These are phyloP conservation scores for Zelostemma sp. DNA, from an alignment of 1,140 invertebrate species.

Conservation along the genomic window DNA sequence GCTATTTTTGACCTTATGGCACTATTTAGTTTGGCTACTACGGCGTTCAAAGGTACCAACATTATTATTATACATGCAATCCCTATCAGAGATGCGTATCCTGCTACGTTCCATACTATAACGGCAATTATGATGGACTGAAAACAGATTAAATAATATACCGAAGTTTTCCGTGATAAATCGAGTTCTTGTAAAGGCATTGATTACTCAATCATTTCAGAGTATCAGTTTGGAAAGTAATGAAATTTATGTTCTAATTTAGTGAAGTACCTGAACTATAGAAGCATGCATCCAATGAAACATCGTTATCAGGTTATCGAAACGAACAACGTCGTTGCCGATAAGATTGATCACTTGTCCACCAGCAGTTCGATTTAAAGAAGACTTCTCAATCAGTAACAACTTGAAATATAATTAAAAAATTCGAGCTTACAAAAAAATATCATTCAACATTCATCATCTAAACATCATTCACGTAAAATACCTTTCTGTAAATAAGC, in stretches of 20 bases:
- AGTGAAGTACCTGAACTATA: not conserved
- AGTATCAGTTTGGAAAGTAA: no score
- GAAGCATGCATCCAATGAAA: constrained; percentile 66
- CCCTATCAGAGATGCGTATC: constrained; percentile 78
- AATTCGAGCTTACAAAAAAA: no score
- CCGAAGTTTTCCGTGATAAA: no score
- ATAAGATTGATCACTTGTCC: constrained; percentile 89
- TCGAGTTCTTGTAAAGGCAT: no score
- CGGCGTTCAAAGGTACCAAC: constrained; percentile 73
- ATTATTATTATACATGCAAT: constrained; percentile 73
- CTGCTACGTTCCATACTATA: constrained; percentile 79
- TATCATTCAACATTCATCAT: no score
- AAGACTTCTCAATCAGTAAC: constrained; percentile 74
- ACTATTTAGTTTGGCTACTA: constrained; percentile 71
- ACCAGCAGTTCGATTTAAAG: constrained; percentile 77
- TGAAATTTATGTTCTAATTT: no score
- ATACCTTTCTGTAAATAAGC: constrained; percentile 76
- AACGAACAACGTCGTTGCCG: constrained; percentile 81
- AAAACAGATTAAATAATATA: no score
- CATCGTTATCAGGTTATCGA: constrained; percentile 71
- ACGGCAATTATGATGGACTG: constrained; percentile 69
- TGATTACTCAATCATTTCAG: no score
- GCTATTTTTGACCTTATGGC: constrained; percentile 73
- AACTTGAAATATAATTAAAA: constrained; percentile 72
- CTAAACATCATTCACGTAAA: no score